These are phyloP conservation scores for Sparidentex hasta DNA, from an alignment of 2,797 vertebrate species.

Conservation along the genomic window DNA sequence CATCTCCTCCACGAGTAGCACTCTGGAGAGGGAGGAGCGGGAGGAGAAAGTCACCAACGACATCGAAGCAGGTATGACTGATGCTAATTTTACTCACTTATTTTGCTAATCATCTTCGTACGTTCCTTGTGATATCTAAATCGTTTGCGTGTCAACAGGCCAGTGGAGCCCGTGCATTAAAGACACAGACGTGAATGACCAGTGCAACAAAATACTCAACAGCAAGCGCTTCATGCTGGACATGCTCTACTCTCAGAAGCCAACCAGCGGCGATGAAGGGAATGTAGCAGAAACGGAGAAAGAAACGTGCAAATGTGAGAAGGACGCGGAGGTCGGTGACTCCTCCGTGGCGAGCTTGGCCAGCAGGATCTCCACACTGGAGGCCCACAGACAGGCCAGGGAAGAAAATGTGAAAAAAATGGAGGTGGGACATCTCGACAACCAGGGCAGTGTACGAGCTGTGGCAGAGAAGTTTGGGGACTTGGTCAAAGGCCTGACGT, in stretches of 20 bases:
- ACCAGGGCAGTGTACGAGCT: constrained; percentile 92
- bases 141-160: constrained; percentile 82
- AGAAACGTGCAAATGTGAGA: constrained; percentile 82
- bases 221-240: constrained; percentile 97
- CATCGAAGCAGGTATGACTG: constrained; percentile 87
- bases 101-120: not conserved
- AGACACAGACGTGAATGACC: constrained; percentile 89
- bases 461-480: constrained; percentile 94
- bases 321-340: constrained; percentile 81
- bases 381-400: constrained; percentile 89
- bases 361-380: constrained; percentile 92
- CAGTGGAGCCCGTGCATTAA: constrained; percentile 88
- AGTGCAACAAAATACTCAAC: constrained; percentile 93
- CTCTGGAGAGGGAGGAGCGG: constrained; percentile 95
- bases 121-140: not conserved
- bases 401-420: constrained; percentile 90
- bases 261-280: constrained; percentile 81
- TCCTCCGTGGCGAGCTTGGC: constrained; percentile 89
- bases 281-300: constrained; percentile 84
- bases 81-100: not conserved
- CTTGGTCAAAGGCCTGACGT: constrained; percentile 86
- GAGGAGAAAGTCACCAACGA: constrained; percentile 91
- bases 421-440: constrained; percentile 91
- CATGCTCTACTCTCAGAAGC: constrained; percentile 95
- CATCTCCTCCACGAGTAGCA: constrained; percentile 98